These are phyloP conservation scores for Zaprionus lachaisei DNA, from an alignment of 1,140 invertebrate genomes.

Conservation along the genomic window DNA sequence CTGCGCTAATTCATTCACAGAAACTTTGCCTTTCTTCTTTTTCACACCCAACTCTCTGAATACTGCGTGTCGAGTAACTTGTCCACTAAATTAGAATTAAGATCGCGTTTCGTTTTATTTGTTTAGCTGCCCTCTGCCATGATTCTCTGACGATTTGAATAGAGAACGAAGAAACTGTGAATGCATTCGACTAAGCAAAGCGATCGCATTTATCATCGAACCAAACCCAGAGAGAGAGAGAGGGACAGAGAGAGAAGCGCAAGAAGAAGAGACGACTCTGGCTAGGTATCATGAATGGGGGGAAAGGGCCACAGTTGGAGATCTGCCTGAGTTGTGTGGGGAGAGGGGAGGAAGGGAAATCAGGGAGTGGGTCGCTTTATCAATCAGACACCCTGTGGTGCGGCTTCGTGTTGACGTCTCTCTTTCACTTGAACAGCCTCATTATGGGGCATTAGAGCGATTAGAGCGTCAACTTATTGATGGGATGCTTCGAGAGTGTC, in stretches of 20 bases:
- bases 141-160: not conserved
- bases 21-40: conserved; percentile 34
- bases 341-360: not conserved
- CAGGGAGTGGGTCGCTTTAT: conserved; percentile 44
- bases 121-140: not conserved
- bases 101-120: conserved; percentile 39
- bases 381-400: conserved; percentile 77
- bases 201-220: conserved; percentile 48
- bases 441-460: conserved; percentile 78
- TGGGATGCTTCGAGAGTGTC: conserved; percentile 54
- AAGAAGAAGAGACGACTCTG: not conserved
- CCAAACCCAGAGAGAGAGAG: not conserved
- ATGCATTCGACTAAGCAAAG: conserved; percentile 35
- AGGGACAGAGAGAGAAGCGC: not conserved
- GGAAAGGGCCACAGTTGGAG: conserved; percentile 8
- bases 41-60: conserved; percentile 4
- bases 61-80: conserved; percentile 44
- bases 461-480: conserved; percentile 54
- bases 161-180: conserved; percentile 4
- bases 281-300: conserved; percentile 35
- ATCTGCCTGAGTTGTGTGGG: not conserved
- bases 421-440: conserved; percentile 75
- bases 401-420: conserved; percentile 75
- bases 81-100: conserved; percentile 80
- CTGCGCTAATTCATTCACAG: conserved; percentile 61